Evolutionary conservation across 2,113 vertebrate species (phyloP).

Genomic region (Salvator merianae): DNA sequence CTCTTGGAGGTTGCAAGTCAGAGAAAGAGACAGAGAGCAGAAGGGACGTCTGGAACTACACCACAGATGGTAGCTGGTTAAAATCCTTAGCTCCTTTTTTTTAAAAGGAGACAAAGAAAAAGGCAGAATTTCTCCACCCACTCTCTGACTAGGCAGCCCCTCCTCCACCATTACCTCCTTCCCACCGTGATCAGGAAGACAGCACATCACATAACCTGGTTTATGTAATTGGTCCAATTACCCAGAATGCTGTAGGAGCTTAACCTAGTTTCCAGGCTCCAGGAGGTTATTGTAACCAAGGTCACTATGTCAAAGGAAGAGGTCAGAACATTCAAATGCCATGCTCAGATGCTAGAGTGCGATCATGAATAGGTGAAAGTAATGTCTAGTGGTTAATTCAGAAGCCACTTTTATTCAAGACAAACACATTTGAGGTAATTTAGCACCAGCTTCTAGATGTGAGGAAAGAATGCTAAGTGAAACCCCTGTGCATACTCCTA

Average conservation of each 20-base stretch:
- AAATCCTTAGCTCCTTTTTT: not conserved
- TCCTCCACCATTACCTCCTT: not conserved
- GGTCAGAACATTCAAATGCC: not conserved
- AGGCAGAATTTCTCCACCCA: not conserved
- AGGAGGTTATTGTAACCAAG: not conserved
- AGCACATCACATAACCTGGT: constrained; percentile 29
- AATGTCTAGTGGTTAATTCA: not conserved
- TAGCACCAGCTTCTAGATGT: not conserved
- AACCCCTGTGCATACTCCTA: not conserved
- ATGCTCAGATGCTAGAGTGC: not conserved
- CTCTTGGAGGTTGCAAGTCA: not conserved
- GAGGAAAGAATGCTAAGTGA: not conserved
- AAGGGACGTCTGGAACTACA: not conserved
- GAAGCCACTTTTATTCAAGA: not conserved
- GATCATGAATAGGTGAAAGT: not conserved
- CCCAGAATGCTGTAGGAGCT: constrained; percentile 20
- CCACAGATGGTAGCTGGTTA: not conserved
- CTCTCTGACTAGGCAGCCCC: not conserved
- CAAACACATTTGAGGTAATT: not conserved
- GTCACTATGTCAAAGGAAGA: not conserved
- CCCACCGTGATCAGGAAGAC: not conserved
- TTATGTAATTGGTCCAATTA: constrained; percentile 58
- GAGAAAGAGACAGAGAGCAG: not conserved
- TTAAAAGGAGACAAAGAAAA: not conserved
- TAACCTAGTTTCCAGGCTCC: constrained; percentile 44